phyloP scores from a whole-genome alignment of 64 coral and sea anemone genomes.

The Stylophora pistillata region DNA sequence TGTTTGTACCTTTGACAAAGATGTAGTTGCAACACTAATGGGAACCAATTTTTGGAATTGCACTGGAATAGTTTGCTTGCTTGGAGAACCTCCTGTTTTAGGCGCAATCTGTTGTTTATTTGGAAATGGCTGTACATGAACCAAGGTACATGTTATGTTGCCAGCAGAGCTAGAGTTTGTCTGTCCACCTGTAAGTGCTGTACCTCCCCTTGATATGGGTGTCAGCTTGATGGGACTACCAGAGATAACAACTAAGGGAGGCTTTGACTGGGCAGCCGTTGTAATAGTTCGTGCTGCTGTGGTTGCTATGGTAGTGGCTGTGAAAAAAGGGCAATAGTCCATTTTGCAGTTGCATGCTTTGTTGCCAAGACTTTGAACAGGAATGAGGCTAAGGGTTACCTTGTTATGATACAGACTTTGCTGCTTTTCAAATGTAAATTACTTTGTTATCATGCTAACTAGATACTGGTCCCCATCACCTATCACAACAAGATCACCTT shows the following conservation, averaged over 20 bases:
- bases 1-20: constrained; percentile 56
- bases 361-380: too few species aligned
- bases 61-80: constrained; percentile 62
- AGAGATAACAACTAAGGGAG: constrained; percentile 69
- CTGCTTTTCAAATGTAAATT: too few species aligned
- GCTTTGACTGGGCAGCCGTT: constrained; percentile 12
- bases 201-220: constrained; percentile 52
- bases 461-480: too few species aligned
- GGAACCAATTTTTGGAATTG: constrained; percentile 83
- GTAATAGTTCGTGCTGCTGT: constrained; percentile 15
- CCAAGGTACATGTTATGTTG: constrained; percentile 77
- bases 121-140: constrained; percentile 86
- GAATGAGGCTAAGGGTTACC: too few species aligned
- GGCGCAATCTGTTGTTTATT: constrained; percentile 63
- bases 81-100: constrained; percentile 66
- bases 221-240: constrained; percentile 92
- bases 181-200: constrained; percentile 39
- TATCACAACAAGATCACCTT: too few species aligned
- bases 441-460: too few species aligned
- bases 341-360: too few species aligned
- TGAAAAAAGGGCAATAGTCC: neutral
- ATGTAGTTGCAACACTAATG: constrained; percentile 67
- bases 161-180: constrained; percentile 7
- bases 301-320: constrained; percentile 12
- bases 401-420: too few species aligned